These are phyloP conservation scores for Cryptotermes secundus DNA, from an alignment of 1,140 invertebrate genomes.

Conservation along the genomic window DNA sequence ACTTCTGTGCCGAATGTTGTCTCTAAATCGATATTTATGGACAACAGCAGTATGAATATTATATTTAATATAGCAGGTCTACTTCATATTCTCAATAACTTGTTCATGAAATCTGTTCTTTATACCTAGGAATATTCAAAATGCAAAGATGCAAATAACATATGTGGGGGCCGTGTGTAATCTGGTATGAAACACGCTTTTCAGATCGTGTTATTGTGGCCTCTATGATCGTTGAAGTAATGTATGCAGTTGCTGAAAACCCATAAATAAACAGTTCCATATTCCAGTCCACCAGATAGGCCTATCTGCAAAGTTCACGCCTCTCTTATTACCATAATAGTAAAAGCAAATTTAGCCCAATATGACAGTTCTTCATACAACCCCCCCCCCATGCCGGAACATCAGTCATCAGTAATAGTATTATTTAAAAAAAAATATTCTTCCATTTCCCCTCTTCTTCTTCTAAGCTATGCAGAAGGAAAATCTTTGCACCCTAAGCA, in stretches of 20 bases:
- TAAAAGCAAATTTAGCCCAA: neutral
- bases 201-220: too few relatives aligned
- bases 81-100: too few relatives aligned
- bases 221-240: too few relatives aligned
- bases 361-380: neutral
- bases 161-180: too few relatives aligned
- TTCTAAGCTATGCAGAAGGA: neutral
- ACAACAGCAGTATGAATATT: too few relatives aligned
- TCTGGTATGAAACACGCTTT: too few relatives aligned
- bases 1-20: too few relatives aligned
- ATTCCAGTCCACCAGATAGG: neutral
- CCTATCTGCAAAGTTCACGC: neutral
- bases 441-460: neutral
- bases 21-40: too few relatives aligned
- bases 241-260: neutral
- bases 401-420: neutral
- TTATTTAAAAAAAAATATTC: neutral
- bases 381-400: neutral
- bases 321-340: neutral
- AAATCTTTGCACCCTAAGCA: neutral
- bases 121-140: too few relatives aligned
- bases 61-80: too few relatives aligned
- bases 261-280: neutral
- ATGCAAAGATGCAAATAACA: too few relatives aligned
- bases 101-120: too few relatives aligned